Conservation (phyloP, 2,113 vertebrate genomes). For the Phoenicopterus ruber region DNA sequence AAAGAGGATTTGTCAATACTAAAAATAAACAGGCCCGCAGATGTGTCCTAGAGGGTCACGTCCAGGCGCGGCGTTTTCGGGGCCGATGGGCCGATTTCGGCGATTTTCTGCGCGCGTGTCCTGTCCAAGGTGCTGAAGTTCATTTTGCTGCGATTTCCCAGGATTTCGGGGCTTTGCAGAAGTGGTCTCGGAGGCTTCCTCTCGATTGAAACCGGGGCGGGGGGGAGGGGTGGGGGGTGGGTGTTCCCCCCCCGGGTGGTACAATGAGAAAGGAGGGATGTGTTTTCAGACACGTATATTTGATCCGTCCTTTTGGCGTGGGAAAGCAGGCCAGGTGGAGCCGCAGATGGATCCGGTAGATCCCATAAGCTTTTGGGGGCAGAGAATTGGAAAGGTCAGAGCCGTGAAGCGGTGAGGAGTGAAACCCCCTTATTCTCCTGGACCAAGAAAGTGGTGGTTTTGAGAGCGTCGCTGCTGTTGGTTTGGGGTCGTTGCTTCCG, state of each 20-base stretch:
- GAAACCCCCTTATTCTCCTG: background rate
- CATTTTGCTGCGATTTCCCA: background rate
- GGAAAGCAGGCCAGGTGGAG: conserved; percentile 54
- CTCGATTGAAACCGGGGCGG: rapidly evolving
- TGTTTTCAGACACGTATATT: conserved; percentile 60
- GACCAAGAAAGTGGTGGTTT: background rate
- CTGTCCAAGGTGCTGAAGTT: conserved; percentile 72
- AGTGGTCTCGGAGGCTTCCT: background rate
- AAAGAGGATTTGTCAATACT: conserved; percentile 72
- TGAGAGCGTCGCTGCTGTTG: background rate
- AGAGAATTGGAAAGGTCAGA: conserved; percentile 58
- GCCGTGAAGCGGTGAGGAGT: background rate
- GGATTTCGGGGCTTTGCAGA: background rate
- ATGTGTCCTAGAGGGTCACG: conserved; percentile 53
- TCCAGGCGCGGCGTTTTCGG: conserved; percentile 11
- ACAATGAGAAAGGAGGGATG: conserved; percentile 7
- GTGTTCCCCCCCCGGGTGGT: background rate
- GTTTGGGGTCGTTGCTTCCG: background rate
- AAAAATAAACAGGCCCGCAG: conserved; percentile 68
- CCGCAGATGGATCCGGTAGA: conserved; percentile 56
- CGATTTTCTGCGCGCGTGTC: background rate
- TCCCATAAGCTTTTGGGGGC: conserved; percentile 64
- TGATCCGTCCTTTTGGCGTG: conserved; percentile 64
- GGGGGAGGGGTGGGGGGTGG: background rate
- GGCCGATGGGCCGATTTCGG: background rate